phyloP scores from a whole-genome alignment of 2,113 vertebrate genomes.

The Cololabis saira region DNA sequence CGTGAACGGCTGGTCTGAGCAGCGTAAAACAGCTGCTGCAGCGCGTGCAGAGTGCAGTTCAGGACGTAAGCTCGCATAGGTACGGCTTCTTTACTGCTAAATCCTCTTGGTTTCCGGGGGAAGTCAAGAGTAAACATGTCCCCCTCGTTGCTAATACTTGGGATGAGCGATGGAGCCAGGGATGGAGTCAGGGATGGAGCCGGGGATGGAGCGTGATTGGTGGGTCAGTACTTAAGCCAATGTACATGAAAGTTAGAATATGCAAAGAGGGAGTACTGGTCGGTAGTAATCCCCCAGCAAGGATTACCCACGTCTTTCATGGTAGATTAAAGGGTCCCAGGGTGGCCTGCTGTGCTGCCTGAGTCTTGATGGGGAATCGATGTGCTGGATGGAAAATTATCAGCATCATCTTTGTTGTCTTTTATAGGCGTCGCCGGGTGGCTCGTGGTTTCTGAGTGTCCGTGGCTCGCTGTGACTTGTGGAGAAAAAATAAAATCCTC shows the following conservation, averaged over 20 bases:
- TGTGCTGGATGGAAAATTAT: conserved; percentile 43
- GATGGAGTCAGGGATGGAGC: conserved; percentile 51
- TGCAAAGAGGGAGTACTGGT: conserved; percentile 47
- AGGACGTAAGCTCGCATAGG: conserved; percentile 37
- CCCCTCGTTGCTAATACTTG: conserved; percentile 38
- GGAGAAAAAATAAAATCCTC: conserved; percentile 53
- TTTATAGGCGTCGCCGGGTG: conserved; percentile 2
- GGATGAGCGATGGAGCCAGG: conserved; percentile 49
- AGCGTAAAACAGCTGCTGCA: conserved; percentile 1
- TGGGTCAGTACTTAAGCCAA: conserved; percentile 62
- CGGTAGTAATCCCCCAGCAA: conserved; percentile 62
- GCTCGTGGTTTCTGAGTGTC: conserved; percentile 14
- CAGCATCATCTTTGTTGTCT: conserved; percentile 19
- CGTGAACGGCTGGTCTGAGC: conserved; percentile 21
- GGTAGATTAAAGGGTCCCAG: conserved; percentile 68
- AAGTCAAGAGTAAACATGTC: conserved; percentile 57
- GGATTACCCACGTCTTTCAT: conserved; percentile 75
- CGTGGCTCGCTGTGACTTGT: conserved; percentile 23
- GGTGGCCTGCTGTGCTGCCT: conserved; percentile 31
- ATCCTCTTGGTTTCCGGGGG: conserved; percentile 41
- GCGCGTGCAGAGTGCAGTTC: conserved; percentile 25
- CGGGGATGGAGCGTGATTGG: conserved; percentile 39
- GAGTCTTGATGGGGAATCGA: conserved; percentile 47
- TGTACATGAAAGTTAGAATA: conserved; percentile 54
- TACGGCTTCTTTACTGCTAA: conserved; percentile 53